Percentiles rank a stretch among this genome's conserved stretches.
phyloP scores from a whole-genome alignment of 2,888 invertebrate species.

The Cyclophora albipunctata region DNA sequence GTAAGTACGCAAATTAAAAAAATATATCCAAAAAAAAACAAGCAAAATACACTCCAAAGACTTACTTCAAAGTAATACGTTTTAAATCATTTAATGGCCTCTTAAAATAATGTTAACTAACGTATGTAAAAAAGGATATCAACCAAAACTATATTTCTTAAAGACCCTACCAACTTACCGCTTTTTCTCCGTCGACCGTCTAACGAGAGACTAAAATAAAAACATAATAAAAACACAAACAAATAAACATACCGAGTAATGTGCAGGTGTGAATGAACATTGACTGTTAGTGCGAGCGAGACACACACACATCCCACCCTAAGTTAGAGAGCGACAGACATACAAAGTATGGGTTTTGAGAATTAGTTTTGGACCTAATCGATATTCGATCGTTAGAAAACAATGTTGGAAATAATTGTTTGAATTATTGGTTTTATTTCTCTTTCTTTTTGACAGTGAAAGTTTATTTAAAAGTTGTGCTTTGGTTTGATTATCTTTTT shows the following conservation, averaged over 20 bases:
- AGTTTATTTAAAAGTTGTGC: too few relatives aligned
- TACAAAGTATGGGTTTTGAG: conserved; percentile 19
- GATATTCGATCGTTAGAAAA: conserved; percentile 13
- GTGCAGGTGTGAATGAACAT: conserved; percentile 64
- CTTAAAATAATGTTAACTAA: too few relatives aligned
- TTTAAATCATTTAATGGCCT: too few relatives aligned
- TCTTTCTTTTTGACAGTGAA: conserved; percentile 4
- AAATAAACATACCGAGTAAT: conserved; percentile 60
- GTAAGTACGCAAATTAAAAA: too few relatives aligned
- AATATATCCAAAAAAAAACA: too few relatives aligned
- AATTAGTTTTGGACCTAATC: conserved; percentile 19
- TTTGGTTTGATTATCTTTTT: too few relatives aligned
- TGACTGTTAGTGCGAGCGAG: conserved; percentile 49
- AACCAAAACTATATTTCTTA: neutral
- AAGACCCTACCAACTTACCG: conserved; percentile 19
- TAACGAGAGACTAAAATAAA: conserved; percentile 45
- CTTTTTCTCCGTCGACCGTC: conserved; percentile 20
- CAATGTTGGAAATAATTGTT: conserved; percentile 11
- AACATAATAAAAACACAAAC: conserved; percentile 43
- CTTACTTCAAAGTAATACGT: too few relatives aligned
- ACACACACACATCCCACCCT: conserved; percentile 19
- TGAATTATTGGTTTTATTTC: neutral
- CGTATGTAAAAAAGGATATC: too few relatives aligned
- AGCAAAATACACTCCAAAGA: too few relatives aligned
- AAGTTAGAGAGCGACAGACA: conserved; percentile 33